Evolutionary conservation across 2,113 vertebrate species (phyloP).

Genomic region (Talpa occidentalis): DNA sequence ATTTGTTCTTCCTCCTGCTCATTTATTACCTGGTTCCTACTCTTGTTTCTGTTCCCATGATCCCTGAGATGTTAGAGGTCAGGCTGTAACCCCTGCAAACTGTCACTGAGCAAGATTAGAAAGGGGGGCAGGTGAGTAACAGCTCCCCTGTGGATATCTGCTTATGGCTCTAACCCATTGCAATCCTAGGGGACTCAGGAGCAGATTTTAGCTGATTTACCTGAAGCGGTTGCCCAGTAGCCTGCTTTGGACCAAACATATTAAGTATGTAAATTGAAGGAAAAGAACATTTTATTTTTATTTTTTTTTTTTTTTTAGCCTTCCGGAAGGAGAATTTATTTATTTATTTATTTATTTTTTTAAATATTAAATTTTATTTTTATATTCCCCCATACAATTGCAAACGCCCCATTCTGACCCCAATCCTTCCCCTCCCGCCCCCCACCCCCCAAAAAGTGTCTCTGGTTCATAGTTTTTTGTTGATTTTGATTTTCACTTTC

Average conservation of each 20-base stretch:
- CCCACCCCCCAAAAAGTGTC: too few relatives aligned
- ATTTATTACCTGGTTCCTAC: neutral
- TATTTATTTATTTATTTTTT: too few relatives aligned
- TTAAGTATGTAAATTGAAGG: neutral
- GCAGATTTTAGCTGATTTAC: neutral
- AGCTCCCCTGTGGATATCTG: neutral
- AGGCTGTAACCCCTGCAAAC: neutral
- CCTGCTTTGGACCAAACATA: neutral
- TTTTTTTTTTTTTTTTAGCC: too few relatives aligned
- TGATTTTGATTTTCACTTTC: too few relatives aligned
- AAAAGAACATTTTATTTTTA: slow-evolving; percentile 28
- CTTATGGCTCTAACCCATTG: neutral
- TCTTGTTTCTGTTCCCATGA: neutral
- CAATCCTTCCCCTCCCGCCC: too few relatives aligned
- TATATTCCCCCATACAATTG: too few relatives aligned
- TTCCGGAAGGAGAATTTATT: too few relatives aligned
- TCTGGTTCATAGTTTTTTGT: too few relatives aligned
- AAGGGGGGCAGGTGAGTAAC: neutral
- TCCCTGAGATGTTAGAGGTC: neutral
- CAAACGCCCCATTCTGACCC: too few relatives aligned
- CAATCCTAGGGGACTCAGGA: fast-evolving
- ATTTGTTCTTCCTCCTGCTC: neutral
- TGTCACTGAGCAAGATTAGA: neutral
- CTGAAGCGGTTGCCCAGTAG: neutral
- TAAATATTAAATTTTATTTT: too few relatives aligned